phyloP scores from a whole-genome alignment of 2,113 vertebrate genomes.

The Leuciscus idus region DNA sequence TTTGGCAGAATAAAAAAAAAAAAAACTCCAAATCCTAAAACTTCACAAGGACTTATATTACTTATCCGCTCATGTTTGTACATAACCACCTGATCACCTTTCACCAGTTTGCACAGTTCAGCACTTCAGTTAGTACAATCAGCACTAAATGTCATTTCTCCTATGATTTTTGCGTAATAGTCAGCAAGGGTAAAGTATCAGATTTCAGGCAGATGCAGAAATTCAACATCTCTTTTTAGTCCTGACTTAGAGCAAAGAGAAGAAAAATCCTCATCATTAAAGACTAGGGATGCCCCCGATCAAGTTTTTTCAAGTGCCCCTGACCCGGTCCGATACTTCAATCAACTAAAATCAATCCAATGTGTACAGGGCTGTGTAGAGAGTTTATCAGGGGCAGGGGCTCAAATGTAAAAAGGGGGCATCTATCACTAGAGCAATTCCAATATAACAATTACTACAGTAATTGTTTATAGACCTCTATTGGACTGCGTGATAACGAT shows the following conservation, averaged over 20 bases:
- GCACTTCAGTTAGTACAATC: not conserved
- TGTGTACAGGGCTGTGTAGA: too few species aligned
- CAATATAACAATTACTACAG: too few species aligned
- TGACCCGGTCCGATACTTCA: too few species aligned
- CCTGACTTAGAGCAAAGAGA: not conserved
- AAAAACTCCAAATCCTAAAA: not conserved
- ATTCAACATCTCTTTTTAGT: not conserved
- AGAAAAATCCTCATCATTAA: not conserved
- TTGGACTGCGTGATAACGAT: too few species aligned
- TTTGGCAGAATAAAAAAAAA: too few species aligned
- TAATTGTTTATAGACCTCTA: too few species aligned
- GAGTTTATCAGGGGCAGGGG: too few species aligned
- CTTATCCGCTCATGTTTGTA: not conserved
- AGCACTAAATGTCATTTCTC: not conserved
- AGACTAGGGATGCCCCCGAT: not conserved
- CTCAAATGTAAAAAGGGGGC: too few species aligned
- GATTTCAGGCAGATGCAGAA: not conserved
- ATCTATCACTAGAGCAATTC: too few species aligned
- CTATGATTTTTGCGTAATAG: not conserved
- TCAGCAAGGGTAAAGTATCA: not conserved
- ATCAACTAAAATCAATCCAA: too few species aligned
- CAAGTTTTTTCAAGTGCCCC: too few species aligned
- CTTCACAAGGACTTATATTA: slow-evolving; percentile 1
- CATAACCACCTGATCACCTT: not conserved
- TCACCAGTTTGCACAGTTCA: not conserved